Evolutionary conservation across 2,888 invertebrate genomes (phyloP).

Genomic region (Napeogenes inachia): DNA sequence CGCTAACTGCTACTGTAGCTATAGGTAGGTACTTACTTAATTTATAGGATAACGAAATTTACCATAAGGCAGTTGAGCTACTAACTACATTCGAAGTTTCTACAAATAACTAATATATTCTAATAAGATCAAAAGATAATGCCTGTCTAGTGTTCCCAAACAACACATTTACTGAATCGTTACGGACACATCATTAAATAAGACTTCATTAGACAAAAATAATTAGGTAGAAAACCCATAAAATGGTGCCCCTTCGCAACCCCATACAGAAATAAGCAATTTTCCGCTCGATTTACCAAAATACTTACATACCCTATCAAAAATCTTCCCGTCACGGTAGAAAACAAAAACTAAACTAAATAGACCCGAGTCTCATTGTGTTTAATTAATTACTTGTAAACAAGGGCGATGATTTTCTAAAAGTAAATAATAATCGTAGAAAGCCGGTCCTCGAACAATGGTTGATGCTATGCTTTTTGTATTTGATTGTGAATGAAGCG

Average conservation of each 20-base stretch:
- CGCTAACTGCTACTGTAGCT: too few relatives aligned
- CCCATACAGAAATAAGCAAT: constrained; percentile 56
- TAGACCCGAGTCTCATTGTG: constrained; percentile 56
- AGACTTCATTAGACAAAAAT: constrained; percentile 28
- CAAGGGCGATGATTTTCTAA: constrained; percentile 74
- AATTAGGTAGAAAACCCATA: constrained; percentile 29
- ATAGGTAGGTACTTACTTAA: too few relatives aligned
- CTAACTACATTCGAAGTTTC: too few relatives aligned
- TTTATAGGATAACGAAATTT: too few relatives aligned
- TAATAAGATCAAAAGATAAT: too few relatives aligned
- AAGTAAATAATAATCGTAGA: constrained; percentile 69
- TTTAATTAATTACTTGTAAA: constrained; percentile 75
- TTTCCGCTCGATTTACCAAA: constrained; percentile 74
- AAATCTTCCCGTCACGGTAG: constrained; percentile 61
- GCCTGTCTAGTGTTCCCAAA: too few relatives aligned
- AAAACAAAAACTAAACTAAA: constrained; percentile 52
- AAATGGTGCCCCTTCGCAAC: constrained; percentile 34
- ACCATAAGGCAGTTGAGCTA: too few relatives aligned
- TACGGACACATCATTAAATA: constrained; percentile 22
- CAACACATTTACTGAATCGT: constrained; percentile 7
- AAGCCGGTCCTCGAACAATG: constrained; percentile 65
- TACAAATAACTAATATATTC: too few relatives aligned
- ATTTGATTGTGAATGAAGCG: constrained; percentile 35
- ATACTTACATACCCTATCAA: constrained; percentile 52
- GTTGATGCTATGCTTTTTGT: constrained; percentile 55